phyloP scores from a whole-genome alignment of 2,797 vertebrate species.

The Anguilla obscura region DNA sequence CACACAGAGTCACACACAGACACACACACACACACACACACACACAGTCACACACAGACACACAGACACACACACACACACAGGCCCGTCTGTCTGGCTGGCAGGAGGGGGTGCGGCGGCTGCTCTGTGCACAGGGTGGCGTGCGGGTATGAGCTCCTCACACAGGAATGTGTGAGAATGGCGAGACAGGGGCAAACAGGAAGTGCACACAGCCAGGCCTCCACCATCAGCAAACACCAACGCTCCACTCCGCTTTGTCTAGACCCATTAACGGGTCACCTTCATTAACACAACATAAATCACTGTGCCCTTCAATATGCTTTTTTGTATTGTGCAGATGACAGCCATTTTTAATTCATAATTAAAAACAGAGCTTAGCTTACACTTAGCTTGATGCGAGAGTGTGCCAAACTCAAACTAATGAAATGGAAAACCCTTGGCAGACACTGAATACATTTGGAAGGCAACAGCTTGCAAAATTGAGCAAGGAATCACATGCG shows the following conservation, averaged over 20 bases:
- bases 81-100: neutral
- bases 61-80: conserved; percentile 22
- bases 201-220: neutral
- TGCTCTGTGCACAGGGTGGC: conserved; percentile 38
- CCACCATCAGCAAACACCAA: neutral
- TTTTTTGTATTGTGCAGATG: neutral
- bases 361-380: conserved; percentile 14
- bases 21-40: conserved; percentile 12
- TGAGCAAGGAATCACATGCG: neutral
- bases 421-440: neutral
- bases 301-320: neutral
- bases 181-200: conserved; percentile 69
- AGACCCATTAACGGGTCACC: neutral
- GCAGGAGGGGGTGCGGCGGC: conserved; percentile 38
- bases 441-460: neutral
- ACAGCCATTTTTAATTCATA: neutral
- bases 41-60: conserved; percentile 20
- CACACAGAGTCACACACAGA: conserved; percentile 18
- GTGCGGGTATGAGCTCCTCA: conserved; percentile 57
- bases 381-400: neutral
- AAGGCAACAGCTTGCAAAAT: neutral
- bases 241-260: neutral
- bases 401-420: neutral
- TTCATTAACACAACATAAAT: conserved; percentile 15
- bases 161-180: conserved; percentile 65